phyloP scores from a whole-genome alignment of 2,888 invertebrate species.

The Ariolimax columbianus region DNA sequence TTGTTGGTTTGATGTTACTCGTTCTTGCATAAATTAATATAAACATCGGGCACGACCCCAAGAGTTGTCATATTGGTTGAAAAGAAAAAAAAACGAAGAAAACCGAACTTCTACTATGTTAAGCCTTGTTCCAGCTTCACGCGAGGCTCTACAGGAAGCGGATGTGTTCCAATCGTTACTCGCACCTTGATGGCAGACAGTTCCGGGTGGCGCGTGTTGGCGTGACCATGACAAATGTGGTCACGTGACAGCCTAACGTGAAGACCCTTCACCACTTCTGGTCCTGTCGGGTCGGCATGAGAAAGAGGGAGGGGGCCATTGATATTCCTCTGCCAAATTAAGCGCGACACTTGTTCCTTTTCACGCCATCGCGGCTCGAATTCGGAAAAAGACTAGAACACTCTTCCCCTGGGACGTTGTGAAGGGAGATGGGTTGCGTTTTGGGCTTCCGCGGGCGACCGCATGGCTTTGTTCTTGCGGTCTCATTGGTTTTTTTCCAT shows the following conservation, averaged over 20 bases:
- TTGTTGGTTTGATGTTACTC: background rate
- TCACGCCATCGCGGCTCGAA: slow-evolving; percentile 48
- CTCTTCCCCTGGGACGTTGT: slow-evolving; percentile 37
- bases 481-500: slow-evolving; percentile 41
- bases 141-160: background rate
- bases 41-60: background rate
- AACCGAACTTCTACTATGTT: background rate
- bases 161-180: slow-evolving; percentile 40
- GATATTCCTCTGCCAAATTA: slow-evolving; percentile 45
- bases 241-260: slow-evolving; percentile 42
- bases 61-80: background rate
- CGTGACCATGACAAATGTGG: slow-evolving; percentile 51
- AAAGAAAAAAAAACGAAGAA: background rate
- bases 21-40: background rate
- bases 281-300: background rate
- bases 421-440: slow-evolving; percentile 26
- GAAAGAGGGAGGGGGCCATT: background rate
- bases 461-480: slow-evolving; percentile 49
- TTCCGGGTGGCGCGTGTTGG: slow-evolving; percentile 44
- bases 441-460: slow-evolving; percentile 36
- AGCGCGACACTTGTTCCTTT: slow-evolving; percentile 54
- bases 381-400: slow-evolving; percentile 46
- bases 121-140: background rate
- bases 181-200: slow-evolving; percentile 38
- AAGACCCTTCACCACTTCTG: slow-evolving; percentile 36